Conservation (phyloP, 2,797 vertebrate species). For the Botia almorhae region DNA sequence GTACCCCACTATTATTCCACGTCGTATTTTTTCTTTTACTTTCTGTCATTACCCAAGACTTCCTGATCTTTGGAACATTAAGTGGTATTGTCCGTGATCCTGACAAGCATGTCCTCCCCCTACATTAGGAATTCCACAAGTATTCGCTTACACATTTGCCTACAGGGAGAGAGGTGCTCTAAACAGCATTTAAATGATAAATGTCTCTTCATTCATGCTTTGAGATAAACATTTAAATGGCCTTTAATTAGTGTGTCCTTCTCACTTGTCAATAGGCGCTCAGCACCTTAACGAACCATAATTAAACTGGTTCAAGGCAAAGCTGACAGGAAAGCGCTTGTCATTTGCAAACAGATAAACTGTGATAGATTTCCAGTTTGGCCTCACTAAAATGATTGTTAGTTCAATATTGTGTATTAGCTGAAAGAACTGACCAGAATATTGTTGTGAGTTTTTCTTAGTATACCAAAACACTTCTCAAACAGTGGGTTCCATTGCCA, state of each 20-base stretch:
- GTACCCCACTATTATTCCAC: constrained; percentile 69
- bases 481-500: no score
- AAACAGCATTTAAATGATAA: constrained; percentile 81
- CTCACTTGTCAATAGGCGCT: constrained; percentile 79
- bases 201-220: constrained; percentile 78
- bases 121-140: constrained; percentile 77
- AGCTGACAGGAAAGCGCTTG: constrained; percentile 68
- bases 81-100: constrained; percentile 69
- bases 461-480: no score
- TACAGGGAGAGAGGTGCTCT: constrained; percentile 79
- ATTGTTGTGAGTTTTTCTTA: no score
- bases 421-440: no score
- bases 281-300: constrained; percentile 81
- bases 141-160: constrained; percentile 77
- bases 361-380: constrained; percentile 67
- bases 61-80: constrained; percentile 75
- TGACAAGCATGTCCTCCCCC: constrained; percentile 71
- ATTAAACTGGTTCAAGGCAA: constrained; percentile 82
- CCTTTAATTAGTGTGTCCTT: constrained; percentile 85
- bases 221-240: constrained; percentile 81
- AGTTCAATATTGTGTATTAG: constrained; percentile 55
- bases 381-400: constrained; percentile 56
- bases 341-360: constrained; percentile 73
- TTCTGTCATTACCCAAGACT: constrained; percentile 63
- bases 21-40: constrained; percentile 67